Base-by-base conservation (phyloP, 2,113 vertebrate genomes). In the Fulica atra region DNA sequence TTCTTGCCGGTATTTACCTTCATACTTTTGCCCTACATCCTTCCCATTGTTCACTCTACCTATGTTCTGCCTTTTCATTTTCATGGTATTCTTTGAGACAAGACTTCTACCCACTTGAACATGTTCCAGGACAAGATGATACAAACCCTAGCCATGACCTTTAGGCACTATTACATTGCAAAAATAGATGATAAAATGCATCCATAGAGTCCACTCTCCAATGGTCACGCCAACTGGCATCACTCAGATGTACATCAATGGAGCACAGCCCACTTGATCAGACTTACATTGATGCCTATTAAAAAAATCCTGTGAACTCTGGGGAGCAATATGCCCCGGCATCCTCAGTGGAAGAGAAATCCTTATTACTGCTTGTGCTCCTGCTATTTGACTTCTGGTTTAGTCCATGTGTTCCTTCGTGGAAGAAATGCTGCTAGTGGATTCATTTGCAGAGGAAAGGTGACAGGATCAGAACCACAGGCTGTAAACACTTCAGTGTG, bases 381-480 rank as follows among this genome's bases (percentile, higher is more conserved):
- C 73, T 78, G 83, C 51, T 71, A 11, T 18, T 68, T 86, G 54
- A 40, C 79, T 65, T 51, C 64, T 83, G 68, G 42, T n/a, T 25
- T 31, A 46, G 36, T 31, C 35, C 7, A 3, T 51, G 8, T 65
- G n/a, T 81, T 56, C 84, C 61, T 91, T 84, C 86, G 80, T 78
- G 78, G 48, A 81, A 86, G 36, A 73, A 73, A 50, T 33, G 38
- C 76, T 84, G 42, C 76, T 70, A 57, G 79, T 35, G 57, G 59
- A 61, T 82, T 87, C 76, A 35, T 38, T 95, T 82, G 71, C 38
- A 68, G 95, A 76, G 72, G 64, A 94, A 91, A 95, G 92, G 93
- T 95, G 92, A 90, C 85, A 77, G 78, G 78, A 94, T 88, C 80
- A 77, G 88, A 86, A 66, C 36, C 56, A 61, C 48, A 70, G 68